phyloP scores from a whole-genome alignment of 2,797 vertebrate genomes.

The Lepidocolaptes lacrymiger region DNA sequence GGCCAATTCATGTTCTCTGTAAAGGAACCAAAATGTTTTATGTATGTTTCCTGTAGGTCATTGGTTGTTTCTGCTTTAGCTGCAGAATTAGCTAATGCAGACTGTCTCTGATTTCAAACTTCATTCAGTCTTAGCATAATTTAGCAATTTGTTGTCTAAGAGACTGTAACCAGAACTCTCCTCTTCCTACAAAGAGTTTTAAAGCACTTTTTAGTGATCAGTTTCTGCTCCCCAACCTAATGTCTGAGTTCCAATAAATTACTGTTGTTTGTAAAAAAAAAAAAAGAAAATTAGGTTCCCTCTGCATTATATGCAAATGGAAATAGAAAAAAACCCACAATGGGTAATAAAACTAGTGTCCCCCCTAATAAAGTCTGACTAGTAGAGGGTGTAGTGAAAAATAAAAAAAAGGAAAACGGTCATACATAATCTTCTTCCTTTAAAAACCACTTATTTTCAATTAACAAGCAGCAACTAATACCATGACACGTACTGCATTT shows the following conservation, averaged over 20 bases:
- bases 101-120: neutral
- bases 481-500: neutral
- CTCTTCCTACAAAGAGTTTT: neutral
- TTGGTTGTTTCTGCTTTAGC: neutral
- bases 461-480: neutral
- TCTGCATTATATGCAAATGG: neutral
- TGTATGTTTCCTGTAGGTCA: neutral
- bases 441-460: neutral
- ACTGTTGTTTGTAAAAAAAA: too few relatives aligned
- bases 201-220: neutral
- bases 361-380: neutral
- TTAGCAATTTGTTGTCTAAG: neutral
- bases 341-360: neutral
- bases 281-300: neutral
- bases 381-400: neutral
- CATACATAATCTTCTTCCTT: neutral
- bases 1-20: neutral
- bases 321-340: neutral
- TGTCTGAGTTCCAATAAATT: neutral
- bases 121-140: slow-evolving; percentile 4
- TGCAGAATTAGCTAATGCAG: slow-evolving; percentile 2
- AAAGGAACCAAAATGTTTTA: neutral
- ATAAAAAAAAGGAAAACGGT: neutral
- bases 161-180: neutral
- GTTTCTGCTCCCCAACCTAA: neutral